phyloP scores from a whole-genome alignment of 2,888 invertebrate species.

The Leptopilina drosophilae region DNA sequence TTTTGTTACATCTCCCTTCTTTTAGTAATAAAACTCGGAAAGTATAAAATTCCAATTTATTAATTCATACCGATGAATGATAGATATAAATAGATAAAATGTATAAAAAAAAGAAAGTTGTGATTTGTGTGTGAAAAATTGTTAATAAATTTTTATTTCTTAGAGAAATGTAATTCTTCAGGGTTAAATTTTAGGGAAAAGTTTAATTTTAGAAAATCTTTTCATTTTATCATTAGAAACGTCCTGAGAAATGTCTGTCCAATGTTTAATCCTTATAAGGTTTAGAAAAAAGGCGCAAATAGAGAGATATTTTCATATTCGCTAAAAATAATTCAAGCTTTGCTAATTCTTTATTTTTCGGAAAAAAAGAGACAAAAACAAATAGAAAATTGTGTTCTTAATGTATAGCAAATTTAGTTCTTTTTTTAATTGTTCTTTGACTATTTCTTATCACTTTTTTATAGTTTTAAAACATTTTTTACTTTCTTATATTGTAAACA shows the following conservation, averaged over 20 bases:
- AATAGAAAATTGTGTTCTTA: constrained; percentile 21
- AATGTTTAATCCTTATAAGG: not conserved
- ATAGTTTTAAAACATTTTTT: too few species aligned
- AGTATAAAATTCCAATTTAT: too few species aligned
- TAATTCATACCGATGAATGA: too few species aligned
- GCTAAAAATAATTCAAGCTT: not conserved
- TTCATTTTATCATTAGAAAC: not conserved
- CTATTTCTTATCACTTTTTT: too few species aligned
- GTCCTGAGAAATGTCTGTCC: constrained; percentile 24
- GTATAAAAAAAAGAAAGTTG: too few species aligned
- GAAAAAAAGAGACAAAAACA: not conserved
- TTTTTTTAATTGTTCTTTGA: too few species aligned
- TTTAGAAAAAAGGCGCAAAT: constrained; percentile 4
- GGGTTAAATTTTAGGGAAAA: too few species aligned
- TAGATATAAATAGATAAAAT: too few species aligned
- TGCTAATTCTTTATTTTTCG: not conserved
- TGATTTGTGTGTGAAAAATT: too few species aligned
- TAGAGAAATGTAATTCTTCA: not conserved
- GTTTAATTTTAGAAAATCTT: not conserved
- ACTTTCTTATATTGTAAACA: too few species aligned
- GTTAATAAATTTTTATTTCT: not conserved
- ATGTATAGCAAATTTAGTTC: not conserved
- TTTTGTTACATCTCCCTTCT: too few species aligned
- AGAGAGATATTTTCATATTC: constrained; percentile 37
- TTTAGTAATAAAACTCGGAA: too few species aligned